These are phyloP conservation scores for Thalassarche chlororhynchos DNA, from an alignment of 2,113 vertebrate species.

Conservation along the genomic window DNA sequence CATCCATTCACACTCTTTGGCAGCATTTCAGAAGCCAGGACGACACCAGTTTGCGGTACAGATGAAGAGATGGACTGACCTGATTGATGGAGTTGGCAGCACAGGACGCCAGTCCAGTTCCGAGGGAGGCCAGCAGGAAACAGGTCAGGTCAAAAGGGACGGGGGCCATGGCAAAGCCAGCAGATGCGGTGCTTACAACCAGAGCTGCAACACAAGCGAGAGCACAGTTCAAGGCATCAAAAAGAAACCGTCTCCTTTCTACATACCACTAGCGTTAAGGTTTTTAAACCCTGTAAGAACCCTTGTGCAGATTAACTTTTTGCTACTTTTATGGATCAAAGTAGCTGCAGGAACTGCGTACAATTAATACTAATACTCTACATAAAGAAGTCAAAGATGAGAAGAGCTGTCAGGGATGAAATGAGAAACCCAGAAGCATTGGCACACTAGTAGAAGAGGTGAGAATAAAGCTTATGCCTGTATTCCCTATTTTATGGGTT, in stretches of 20 bases:
- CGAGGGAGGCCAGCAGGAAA: constrained; percentile 85
- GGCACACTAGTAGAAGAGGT: neutral
- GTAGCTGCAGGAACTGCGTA: neutral
- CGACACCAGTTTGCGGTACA: rapidly evolving
- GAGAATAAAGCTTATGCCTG: neutral
- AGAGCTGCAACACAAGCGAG: constrained; percentile 80
- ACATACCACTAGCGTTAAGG: neutral
- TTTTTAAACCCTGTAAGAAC: neutral
- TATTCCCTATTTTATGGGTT: neutral
- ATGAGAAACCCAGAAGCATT: neutral
- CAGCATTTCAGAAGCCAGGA: neutral
- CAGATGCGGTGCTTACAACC: constrained; percentile 89
- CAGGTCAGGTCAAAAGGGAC: constrained; percentile 87
- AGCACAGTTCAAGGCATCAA: neutral
- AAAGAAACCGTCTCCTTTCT: neutral
- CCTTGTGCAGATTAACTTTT: neutral
- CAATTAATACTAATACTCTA: neutral
- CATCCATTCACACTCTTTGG: neutral
- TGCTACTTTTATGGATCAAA: neutral
- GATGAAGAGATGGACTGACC: constrained; percentile 77
- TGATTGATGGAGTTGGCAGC: constrained; percentile 97
- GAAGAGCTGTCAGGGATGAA: neutral
- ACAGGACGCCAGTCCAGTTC: constrained; percentile 92
- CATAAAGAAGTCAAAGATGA: neutral
- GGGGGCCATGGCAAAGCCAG: constrained; percentile 92